Base-by-base conservation (phyloP, 2,888 invertebrate species). In the Leptothorax acervorum region DNA sequence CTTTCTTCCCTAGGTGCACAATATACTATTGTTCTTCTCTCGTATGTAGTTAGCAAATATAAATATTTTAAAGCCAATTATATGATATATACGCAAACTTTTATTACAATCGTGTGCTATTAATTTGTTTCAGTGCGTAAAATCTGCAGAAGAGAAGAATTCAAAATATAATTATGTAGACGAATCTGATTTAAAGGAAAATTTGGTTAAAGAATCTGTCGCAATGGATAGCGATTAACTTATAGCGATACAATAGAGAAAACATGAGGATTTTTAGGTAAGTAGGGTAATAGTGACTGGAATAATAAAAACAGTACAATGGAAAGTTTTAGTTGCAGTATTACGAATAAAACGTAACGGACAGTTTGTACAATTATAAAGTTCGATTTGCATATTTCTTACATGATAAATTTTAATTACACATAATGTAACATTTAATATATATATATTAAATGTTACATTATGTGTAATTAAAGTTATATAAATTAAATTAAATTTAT, bases 61-160 rank as follows among this genome's bases (percentile, higher is more conserved):
- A 70, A 35, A 18, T 70, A n/a, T 31, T 51, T 8, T 6, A 48
- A 70, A 55, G 23, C 15, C 28, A 73, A 15, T n/a, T 51, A 1
- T 45, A 39, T 70, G 2, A 75, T 83, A 35, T 48, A 15, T 15
- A 39, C 4, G 18, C 15, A 65, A 53, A 28, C 5, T 60, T n/a
- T n/a, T 74, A 48, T 18, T 48, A 28, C n/a, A 60, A 15, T 15
- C 3, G 5, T 31, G 23, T 83, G 71, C 35, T 86, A 55, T 76
- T 85, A 70, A 86, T 71, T 85, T 87, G 55, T 92, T 92, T 55
- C 89, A 95, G 95, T 95, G 95, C 63, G 92, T 95, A 71, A 94
- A 95, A 87, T 95, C 95, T 71, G 88, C 91, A 48, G 94, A 94
- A 84, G 95, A 95, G 86, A 94, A 92, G 85, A 94, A 94, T 86